phyloP scores from a whole-genome alignment of 2,113 vertebrate genomes.

The Hirundichthys speculiger region DNA sequence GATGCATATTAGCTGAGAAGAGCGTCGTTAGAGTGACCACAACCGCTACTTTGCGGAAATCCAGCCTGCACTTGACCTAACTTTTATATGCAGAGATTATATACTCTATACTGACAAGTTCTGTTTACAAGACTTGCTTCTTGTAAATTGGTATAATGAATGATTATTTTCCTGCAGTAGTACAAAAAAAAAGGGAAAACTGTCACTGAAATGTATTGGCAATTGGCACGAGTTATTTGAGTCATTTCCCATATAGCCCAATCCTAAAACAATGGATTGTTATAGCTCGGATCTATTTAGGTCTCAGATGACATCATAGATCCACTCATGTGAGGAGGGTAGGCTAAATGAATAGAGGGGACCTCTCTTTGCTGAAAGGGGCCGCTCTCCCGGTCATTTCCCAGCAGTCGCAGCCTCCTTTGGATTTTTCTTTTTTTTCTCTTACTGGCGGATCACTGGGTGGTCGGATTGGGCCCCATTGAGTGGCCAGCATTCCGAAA shows the following conservation, averaged over 20 bases:
- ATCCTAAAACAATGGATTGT: neutral
- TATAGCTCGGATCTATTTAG: slow-evolving; percentile 49
- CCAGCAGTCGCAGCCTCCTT: slow-evolving; percentile 68
- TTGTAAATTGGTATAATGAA: too few relatives aligned
- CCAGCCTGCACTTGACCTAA: too few relatives aligned
- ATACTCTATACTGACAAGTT: too few relatives aligned
- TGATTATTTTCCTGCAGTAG: too few relatives aligned
- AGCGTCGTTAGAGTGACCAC: too few relatives aligned
- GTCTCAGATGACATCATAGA: slow-evolving; percentile 38
- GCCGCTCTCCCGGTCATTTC: slow-evolving; percentile 52
- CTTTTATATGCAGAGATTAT: too few relatives aligned
- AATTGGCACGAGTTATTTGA: too few relatives aligned
- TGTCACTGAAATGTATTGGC: too few relatives aligned
- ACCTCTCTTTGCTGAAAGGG: slow-evolving; percentile 2
- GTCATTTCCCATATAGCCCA: neutral
- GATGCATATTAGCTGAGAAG: too few relatives aligned
- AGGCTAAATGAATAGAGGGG: slow-evolving; percentile 8
- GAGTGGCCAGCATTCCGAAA: slow-evolving; percentile 4
- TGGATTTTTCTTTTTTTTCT: slow-evolving; percentile 53
- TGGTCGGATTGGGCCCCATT: slow-evolving; percentile 45
- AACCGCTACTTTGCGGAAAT: too few relatives aligned
- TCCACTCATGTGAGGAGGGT: slow-evolving; percentile 38
- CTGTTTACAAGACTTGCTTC: too few relatives aligned
- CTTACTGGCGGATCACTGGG: slow-evolving; percentile 68
- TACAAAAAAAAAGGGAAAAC: too few relatives aligned